Conservation (phyloP, 1,140 invertebrate genomes). For the Danaus melanippus region DNA sequence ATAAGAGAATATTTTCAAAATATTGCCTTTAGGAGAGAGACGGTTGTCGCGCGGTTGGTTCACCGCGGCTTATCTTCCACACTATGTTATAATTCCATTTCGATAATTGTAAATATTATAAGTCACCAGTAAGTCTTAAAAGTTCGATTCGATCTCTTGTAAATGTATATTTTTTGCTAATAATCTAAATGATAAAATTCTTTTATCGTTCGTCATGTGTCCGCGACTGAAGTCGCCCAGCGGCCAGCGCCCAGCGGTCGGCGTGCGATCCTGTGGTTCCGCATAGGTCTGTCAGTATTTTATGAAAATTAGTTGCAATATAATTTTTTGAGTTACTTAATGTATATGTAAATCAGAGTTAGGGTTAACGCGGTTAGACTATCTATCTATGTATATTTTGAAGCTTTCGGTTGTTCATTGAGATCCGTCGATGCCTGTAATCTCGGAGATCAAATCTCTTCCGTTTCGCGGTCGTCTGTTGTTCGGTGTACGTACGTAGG, state of each 20-base stretch:
- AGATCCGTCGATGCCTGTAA: constrained; percentile 55
- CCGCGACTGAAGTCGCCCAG: constrained; percentile 12
- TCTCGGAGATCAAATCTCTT: constrained; percentile 69
- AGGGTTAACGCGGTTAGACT: constrained; percentile 51
- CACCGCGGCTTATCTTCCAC: constrained; percentile 57
- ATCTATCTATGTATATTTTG: constrained; percentile 67
- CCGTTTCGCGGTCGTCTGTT: constrained; percentile 22
- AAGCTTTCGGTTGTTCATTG: constrained; percentile 37
- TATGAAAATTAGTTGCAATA: constrained; percentile 61
- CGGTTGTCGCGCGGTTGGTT: constrained; percentile 37
- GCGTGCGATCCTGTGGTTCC: constrained; percentile 18
- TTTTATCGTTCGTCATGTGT: constrained; percentile 19
- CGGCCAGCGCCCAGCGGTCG: constrained; percentile 22
- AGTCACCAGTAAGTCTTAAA: constrained; percentile 64
- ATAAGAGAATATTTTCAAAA: constrained; percentile 70
- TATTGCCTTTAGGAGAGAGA: constrained; percentile 64
- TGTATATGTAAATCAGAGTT: constrained; percentile 63
- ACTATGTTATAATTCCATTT: constrained; percentile 67
- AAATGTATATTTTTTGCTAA: constrained; percentile 70
- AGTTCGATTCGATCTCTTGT: constrained; percentile 69
- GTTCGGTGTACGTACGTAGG: constrained; percentile 48
- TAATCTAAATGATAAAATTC: constrained; percentile 36
- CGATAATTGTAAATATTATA: constrained; percentile 67
- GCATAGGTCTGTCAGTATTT: constrained; percentile 40
- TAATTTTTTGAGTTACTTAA: constrained; percentile 62